Evolutionary conservation across 2,888 invertebrate species (phyloP), one percentile per base, ranked within the genome.

Genomic region (Cotesia congregata): DNA sequence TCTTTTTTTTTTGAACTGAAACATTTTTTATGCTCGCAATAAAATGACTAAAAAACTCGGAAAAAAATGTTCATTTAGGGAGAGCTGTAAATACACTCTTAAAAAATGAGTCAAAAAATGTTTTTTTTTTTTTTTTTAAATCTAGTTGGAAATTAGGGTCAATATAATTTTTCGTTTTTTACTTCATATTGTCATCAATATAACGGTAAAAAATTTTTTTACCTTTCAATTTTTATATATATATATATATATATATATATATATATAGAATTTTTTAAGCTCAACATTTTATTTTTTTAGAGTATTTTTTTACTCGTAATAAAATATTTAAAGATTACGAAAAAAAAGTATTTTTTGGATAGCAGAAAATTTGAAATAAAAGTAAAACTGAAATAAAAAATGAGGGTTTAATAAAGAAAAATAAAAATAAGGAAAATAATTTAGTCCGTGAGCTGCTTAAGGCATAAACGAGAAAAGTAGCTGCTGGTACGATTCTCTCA

Each of bases 401-500:
- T 4, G 7, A 50, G 9, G 9, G 50, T 50, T 50, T 12, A 50
- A 50, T 50, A 50, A 12, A 50, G 12, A 50, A 50, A 50, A 12
- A 50, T 3, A 30, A 30, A 30, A 30, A 30, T 30, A 50, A 50
- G 12, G 50, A 12, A 50, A 50, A 50, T 50, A 50, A 50, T 12
- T 50, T 50, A 12, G 50, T 50, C 50, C 50, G 50, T 50, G 50
- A 50, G 50, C 50, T 50, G 50, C 50, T 50, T 50, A 50, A 50
- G 50, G 50, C 50, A 50, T 50, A 50, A 50, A 50, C 20, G n/a
- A 20, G 59, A 60, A 59, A 64, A 20, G 20, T 20, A 71, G 74
- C 76, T 74, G 78, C 80, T 80, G 80, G 83, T 84, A 83, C 82
- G 82, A 86, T 86, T 86, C 86, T 85, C 85, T 85, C 85, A 85